These are phyloP conservation scores for Mareca strepera DNA, from an alignment of 2,797 vertebrate genomes.

Conservation along the genomic window DNA sequence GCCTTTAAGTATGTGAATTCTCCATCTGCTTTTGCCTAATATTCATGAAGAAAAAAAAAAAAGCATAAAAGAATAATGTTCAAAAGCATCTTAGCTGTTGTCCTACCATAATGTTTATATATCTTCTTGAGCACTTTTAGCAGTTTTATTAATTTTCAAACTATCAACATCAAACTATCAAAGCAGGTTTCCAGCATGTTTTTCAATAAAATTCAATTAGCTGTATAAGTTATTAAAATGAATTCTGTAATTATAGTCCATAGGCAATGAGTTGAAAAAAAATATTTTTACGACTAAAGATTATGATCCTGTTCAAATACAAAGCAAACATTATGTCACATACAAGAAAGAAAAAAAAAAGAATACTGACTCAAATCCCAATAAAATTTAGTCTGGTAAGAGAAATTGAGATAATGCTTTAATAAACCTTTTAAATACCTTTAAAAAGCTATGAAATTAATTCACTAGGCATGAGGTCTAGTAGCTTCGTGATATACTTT, in stretches of 20 bases:
- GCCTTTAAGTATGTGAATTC: background rate
- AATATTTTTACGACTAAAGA: background rate
- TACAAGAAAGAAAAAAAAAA: background rate
- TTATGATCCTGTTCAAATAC: background rate
- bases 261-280: background rate
- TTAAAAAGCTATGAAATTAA: background rate
- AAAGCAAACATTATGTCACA: background rate
- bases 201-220: background rate
- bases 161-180: background rate
- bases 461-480: background rate
- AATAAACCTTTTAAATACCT: background rate
- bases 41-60: background rate
- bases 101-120: background rate
- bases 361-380: background rate
- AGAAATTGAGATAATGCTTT: background rate
- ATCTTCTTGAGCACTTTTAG: background rate
- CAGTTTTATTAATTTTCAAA: background rate
- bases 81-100: background rate
- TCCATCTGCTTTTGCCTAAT: background rate
- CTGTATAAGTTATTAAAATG: background rate
- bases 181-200: background rate
- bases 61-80: background rate
- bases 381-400: background rate
- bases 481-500: background rate
- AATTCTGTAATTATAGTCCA: background rate